Base-by-base conservation (phyloP, 2,888 invertebrate genomes). In the Aphidoletes aphidimyza region DNA sequence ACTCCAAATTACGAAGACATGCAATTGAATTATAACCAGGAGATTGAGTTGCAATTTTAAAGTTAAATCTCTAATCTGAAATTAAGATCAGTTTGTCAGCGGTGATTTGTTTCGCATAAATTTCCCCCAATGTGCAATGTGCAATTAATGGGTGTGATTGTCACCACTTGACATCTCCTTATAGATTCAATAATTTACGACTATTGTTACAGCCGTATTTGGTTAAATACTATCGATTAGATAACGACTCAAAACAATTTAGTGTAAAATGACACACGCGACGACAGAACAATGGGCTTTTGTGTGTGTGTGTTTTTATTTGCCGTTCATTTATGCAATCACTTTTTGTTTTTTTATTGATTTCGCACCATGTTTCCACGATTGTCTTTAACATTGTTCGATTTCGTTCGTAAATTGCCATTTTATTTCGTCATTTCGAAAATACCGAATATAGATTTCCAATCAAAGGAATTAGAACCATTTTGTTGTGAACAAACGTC, bases 141-240 rank as follows among this genome's bases (percentile, higher is more conserved):
- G 47, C 19, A 47, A 47, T 47, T 11, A 47, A 54, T 54, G 54
- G 54, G 22, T 22, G 54, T 11, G 22, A 54, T 54, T 54, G 54
- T 54, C 54, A 54, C 6, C 54, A 22, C 2, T n/a, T 39, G 22
- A 54, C 54, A 54, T 54, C 54, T 54, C n/a, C n/a, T n/a, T n/a
- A n/a, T n/a, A n/a, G n/a, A n/a, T n/a, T n/a, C n/a, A n/a, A n/a
- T n/a, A n/a, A n/a, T n/a, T n/a, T n/a, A n/a, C n/a, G n/a, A n/a
- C n/a, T n/a, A n/a, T n/a, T n/a, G 17, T 47, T 39, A 5, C 5
- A 39, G 30, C 26, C 69, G 5, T 69, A 69, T 69, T 69, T 69
- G 30, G 69, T 34, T 34, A 69, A 69, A 69, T 17, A 14, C 69
- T 34, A 69, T 69, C 69, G 69, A 69, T 69, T 69, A 69, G 69